Evolutionary conservation across 1,140 invertebrate species (phyloP).

Genomic region (Teleopsis dalmanni): DNA sequence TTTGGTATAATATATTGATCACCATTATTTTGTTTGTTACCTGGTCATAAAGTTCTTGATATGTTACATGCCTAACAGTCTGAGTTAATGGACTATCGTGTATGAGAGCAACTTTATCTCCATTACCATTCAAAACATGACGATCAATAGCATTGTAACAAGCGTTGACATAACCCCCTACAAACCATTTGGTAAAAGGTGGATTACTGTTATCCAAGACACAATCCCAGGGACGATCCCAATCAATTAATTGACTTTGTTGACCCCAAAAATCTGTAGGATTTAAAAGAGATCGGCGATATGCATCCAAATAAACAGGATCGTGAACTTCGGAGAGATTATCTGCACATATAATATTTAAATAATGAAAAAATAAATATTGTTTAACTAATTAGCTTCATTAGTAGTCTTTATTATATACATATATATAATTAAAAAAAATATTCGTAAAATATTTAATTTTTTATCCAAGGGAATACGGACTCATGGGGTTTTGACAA

Average conservation of each 20-base stretch:
- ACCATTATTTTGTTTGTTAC: slow-evolving; percentile 42
- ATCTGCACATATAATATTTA: too few species aligned
- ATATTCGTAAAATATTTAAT: too few species aligned
- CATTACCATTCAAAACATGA: slow-evolving; percentile 72
- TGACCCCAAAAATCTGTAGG: slow-evolving; percentile 84
- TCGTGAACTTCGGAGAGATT: slow-evolving; percentile 28
- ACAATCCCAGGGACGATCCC: slow-evolving; percentile 73
- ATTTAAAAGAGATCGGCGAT: slow-evolving; percentile 60
- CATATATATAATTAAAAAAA: too few species aligned
- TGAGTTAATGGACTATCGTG: slow-evolving; percentile 84
- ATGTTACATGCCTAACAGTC: slow-evolving; percentile 67
- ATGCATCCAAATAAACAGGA: slow-evolving; percentile 56
- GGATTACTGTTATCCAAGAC: slow-evolving; percentile 76
- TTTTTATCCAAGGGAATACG: too few species aligned
- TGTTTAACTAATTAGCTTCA: too few species aligned
- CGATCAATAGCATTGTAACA: slow-evolving; percentile 89
- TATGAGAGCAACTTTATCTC: slow-evolving; percentile 72
- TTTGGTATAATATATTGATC: background rate
- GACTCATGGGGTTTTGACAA: too few species aligned
- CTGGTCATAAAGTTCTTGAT: slow-evolving; percentile 69
- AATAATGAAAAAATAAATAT: background rate
- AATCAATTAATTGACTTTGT: slow-evolving; percentile 62
- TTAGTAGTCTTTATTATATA: too few species aligned
- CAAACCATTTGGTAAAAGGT: slow-evolving; percentile 87
- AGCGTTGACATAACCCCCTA: slow-evolving; percentile 83